Base-by-base conservation (phyloP, 2,113 vertebrate species). In the Chamaetylas fuelleborni region DNA sequence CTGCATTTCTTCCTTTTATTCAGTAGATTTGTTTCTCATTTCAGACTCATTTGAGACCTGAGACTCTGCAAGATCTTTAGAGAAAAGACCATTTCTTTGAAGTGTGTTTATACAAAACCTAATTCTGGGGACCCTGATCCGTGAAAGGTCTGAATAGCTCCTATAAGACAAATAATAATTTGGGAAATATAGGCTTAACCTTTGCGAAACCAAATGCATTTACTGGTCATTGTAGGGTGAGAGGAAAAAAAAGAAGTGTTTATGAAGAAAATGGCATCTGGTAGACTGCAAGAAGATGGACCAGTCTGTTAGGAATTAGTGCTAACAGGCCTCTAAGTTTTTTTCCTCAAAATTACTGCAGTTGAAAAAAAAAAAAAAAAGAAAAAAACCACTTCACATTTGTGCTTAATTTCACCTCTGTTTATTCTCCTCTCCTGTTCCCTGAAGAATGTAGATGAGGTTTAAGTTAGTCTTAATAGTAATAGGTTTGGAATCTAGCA, bases 391-490 rank as follows among this genome's bases (percentile, higher is more conserved):
- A 69, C 93, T 96, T 90, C 93, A 92, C 94, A 86, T 94, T 93
- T 93, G 83, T 88, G 92, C 86, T 93, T 96, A 94, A 95, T 97
- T 96, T 97, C 94, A 95, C 94, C 94, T 96, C 94, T 94, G 92
- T 96, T 97, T 96, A 94, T 96, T 97, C 94, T 97, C 76, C 80
- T 86, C 80, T 95, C 72, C 82, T 93, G 94, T 50, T 96, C 96
- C 95, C 96, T 93, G 88, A 96, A 96, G 95, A 96, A 95, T 81
- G 95, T 93, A 97, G 96, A 97, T 96, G 96, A 97, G 92, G 88
- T 97, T 96, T 96, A 94, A 97, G 95, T 93, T 96, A 92, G 94
- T 93, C 92, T 96, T 95, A 93, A 94, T 97, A 96, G 94, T 96
- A 96, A 97, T 96, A 96, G 95, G 76, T 93, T 96, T 93, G 77